Percentiles rank a stretch among this genome's conserved stretches.
phyloP scores from a whole-genome alignment of 2,113 vertebrate genomes.

The Tupaia tana region DNA sequence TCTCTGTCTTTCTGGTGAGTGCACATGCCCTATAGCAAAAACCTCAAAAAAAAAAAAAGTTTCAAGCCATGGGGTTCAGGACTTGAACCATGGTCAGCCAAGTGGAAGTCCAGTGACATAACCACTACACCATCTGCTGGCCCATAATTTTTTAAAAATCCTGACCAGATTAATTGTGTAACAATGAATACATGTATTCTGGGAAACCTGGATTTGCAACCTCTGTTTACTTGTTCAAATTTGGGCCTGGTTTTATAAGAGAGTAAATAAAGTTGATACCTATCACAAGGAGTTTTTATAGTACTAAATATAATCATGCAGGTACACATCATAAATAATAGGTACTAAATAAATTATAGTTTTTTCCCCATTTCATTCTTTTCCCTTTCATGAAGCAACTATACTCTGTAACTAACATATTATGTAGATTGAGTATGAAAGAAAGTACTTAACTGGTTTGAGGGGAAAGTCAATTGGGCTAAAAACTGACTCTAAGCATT shows the following conservation, averaged over 20 bases:
- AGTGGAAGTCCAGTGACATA: too few relatives aligned
- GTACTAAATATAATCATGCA: constrained; percentile 19
- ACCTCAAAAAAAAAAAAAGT: too few relatives aligned
- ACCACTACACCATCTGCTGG: too few relatives aligned
- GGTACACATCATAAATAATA: not conserved
- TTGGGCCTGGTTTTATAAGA: not conserved
- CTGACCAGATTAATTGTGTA: not conserved
- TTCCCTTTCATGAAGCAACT: not conserved
- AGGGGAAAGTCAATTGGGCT: not conserved
- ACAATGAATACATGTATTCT: not conserved
- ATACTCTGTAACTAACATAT: not conserved
- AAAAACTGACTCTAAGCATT: constrained; percentile 20
- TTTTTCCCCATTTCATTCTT: not conserved
- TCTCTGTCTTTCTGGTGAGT: too few relatives aligned
- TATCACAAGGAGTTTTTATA: not conserved
- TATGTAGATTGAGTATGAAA: not conserved
- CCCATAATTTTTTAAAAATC: not conserved
- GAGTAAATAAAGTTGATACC: not conserved
- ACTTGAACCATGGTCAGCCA: too few relatives aligned
- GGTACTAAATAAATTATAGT: not conserved
- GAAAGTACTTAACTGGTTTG: constrained; percentile 9
- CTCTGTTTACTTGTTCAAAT: not conserved
- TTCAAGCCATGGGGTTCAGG: too few relatives aligned
- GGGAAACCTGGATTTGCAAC: not conserved
- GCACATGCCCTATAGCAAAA: too few relatives aligned